A percentile compares a stretch with the other conserved stretches of the same genome.
phyloP scores from a whole-genome alignment of 2,113 vertebrate genomes.

The Sylvilagus bachmani region DNA sequence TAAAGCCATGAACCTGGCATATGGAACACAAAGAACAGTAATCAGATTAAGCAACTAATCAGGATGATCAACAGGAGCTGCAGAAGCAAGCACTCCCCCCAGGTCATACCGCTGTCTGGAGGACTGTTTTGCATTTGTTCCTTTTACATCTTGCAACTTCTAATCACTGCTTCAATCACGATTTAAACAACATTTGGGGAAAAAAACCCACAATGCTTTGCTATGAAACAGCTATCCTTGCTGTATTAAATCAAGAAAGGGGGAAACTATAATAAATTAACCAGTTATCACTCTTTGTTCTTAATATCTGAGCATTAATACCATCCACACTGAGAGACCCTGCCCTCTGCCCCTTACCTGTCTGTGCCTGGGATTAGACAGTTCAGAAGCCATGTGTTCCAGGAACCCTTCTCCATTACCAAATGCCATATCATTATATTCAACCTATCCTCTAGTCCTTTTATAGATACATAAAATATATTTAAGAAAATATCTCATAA shows the following conservation, averaged over 20 bases:
- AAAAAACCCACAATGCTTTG: not conserved
- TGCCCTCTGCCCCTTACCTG: not conserved
- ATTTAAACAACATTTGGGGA: conserved; percentile 32
- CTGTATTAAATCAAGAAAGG: not conserved
- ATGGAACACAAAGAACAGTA: conserved; percentile 86
- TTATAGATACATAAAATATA: not conserved
- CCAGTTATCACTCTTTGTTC: not conserved
- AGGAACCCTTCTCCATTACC: not conserved
- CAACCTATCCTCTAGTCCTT: not conserved
- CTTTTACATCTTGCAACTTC: not conserved
- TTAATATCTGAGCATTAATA: conserved; percentile 32
- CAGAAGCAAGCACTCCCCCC: conserved; percentile 70
- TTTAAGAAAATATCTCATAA: no score
- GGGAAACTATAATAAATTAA: not conserved
- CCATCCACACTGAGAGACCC: not conserved
- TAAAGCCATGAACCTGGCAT: conserved; percentile 85
- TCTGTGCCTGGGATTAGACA: not conserved
- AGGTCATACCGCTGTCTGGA: conserved; percentile 76
- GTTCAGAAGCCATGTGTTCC: not conserved
- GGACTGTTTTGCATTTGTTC: not conserved
- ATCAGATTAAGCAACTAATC: conserved; percentile 90
- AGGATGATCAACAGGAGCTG: conserved; percentile 80
- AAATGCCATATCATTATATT: not conserved
- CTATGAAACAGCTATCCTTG: not conserved
- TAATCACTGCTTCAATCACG: not conserved